Evolutionary conservation across 2,113 vertebrate genomes (phyloP).

Genomic region (Podarcis raffonei): DNA sequence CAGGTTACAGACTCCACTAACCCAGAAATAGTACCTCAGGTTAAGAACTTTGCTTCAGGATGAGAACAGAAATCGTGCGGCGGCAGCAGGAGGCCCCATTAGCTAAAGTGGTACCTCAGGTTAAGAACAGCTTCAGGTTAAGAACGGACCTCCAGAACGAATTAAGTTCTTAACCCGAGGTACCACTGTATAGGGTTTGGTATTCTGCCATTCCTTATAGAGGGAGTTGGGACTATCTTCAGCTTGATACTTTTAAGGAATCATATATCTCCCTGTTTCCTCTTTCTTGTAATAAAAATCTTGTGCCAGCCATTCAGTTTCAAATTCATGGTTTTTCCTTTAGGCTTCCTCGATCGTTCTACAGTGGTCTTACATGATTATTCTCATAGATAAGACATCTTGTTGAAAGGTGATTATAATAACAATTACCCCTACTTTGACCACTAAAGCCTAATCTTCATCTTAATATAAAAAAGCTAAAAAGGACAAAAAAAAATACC

Average conservation of each 20-base stretch:
- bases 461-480: constrained; percentile 75
- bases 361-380: constrained; percentile 45
- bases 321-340: constrained; percentile 44
- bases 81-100: too few species aligned
- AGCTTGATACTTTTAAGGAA: neutral
- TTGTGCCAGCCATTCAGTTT: constrained; percentile 31
- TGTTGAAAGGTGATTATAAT: constrained; percentile 69
- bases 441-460: constrained; percentile 71
- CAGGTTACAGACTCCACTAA: too few species aligned
- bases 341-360: constrained; percentile 49
- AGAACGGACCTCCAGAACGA: too few species aligned
- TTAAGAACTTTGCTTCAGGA: too few species aligned
- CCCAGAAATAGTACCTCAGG: too few species aligned
- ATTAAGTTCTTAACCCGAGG: too few species aligned
- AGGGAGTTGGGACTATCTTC: neutral
- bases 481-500: constrained; percentile 63
- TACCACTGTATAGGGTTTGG: neutral
- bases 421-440: constrained; percentile 67
- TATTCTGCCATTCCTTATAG: neutral
- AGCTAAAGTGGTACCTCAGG: too few species aligned
- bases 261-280: constrained; percentile 20
- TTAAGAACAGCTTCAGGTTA: too few species aligned
- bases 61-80: too few species aligned
- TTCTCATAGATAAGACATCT: constrained; percentile 57
- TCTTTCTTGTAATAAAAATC: constrained; percentile 34